Evolutionary conservation across 2,888 invertebrate species (phyloP).

Genomic region (Serrognathus titanus): DNA sequence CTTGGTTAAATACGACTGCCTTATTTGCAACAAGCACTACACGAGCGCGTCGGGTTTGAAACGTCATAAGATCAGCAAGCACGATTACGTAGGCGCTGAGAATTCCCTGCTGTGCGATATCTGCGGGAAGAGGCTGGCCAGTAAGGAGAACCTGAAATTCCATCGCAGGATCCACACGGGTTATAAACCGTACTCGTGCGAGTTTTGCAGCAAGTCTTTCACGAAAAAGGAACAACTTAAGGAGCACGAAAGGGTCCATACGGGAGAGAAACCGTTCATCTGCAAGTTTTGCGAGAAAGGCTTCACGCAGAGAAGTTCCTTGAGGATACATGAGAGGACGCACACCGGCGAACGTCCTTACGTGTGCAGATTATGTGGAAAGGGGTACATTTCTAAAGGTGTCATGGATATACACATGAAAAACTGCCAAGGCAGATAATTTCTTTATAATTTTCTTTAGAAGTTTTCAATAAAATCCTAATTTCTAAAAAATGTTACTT

Average conservation of each 20-base stretch:
- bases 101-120: slow-evolving; percentile 55
- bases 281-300: slow-evolving; percentile 61
- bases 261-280: slow-evolving; percentile 43
- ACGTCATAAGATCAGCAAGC: slow-evolving; percentile 38
- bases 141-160: slow-evolving; percentile 52
- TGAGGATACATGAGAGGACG: slow-evolving; percentile 62
- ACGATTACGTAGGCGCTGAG: slow-evolving; percentile 49
- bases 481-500: no score
- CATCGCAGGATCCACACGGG: slow-evolving; percentile 44
- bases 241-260: slow-evolving; percentile 45
- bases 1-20: slow-evolving; percentile 42
- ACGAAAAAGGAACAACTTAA: slow-evolving; percentile 43
- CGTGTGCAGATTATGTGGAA: slow-evolving; percentile 56
- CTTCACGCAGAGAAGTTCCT: slow-evolving; percentile 61
- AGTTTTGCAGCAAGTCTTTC: slow-evolving; percentile 43
- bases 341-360: slow-evolving; percentile 63
- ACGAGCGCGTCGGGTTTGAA: slow-evolving; percentile 45
- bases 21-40: slow-evolving; percentile 46
- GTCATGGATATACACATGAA: slow-evolving; percentile 61
- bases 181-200: slow-evolving; percentile 43
- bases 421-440: slow-evolving; percentile 41
- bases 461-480: no score
- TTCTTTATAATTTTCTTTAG: no score
- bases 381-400: slow-evolving; percentile 61
- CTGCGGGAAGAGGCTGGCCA: slow-evolving; percentile 57